phyloP scores from a whole-genome alignment of 1,140 invertebrate genomes.

The Drosophila jambulina region DNA sequence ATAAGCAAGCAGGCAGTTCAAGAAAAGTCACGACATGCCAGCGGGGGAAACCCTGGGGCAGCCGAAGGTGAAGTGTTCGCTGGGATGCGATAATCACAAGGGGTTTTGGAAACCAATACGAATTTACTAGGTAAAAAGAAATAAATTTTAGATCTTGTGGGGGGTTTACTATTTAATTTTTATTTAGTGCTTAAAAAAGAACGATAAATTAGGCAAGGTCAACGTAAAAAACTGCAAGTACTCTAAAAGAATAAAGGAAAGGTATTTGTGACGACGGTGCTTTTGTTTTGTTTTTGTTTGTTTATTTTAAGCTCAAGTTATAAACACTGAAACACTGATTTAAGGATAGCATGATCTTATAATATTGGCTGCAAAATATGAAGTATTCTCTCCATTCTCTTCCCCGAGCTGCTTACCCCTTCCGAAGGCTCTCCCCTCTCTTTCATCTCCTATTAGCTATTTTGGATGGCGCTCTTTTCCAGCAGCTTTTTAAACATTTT shows the following conservation, averaged over 20 bases:
- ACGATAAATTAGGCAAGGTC: too few species aligned
- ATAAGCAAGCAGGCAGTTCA: neutral
- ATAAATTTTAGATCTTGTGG: neutral
- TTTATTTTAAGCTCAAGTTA: too few species aligned
- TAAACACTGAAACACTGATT: too few species aligned
- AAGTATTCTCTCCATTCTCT: neutral
- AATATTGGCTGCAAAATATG: neutral
- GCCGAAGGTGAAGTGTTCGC: neutral
- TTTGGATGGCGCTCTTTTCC: conserved; percentile 8
- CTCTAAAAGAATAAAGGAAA: neutral
- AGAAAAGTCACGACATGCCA: neutral
- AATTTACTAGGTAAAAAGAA: neutral
- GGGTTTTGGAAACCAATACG: neutral
- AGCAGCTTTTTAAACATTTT: conserved; percentile 48
- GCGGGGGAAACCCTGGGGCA: neutral
- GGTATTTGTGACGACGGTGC: neutral
- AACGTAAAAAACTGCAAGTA: neutral
- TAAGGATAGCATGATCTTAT: neutral
- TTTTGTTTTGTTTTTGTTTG: neutral
- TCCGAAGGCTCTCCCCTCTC: neutral
- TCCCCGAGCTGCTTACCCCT: too few species aligned
- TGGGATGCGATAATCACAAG: neutral
- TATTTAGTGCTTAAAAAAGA: too few species aligned
- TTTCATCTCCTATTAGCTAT: conserved; percentile 38
- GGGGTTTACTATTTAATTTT: neutral